These are phyloP conservation scores for Plutomurus gul DNA, from an alignment of 1,140 invertebrate genomes.

Conservation along the genomic window DNA sequence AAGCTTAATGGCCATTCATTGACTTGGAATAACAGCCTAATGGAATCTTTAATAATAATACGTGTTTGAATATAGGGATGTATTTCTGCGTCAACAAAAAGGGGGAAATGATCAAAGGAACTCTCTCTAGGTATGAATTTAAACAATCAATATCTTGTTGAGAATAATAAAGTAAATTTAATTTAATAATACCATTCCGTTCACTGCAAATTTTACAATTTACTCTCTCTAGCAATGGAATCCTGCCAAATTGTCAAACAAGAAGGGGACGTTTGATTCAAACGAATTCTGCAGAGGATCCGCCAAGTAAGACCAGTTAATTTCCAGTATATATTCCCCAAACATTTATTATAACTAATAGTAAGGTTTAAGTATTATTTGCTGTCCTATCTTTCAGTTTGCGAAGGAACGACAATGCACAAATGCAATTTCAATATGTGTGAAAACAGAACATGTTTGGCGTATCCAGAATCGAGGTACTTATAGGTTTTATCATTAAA, in stretches of 20 bases:
- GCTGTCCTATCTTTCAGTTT: slow-evolving; percentile 55
- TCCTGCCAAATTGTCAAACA: slow-evolving; percentile 73
- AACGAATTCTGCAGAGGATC: slow-evolving; percentile 45
- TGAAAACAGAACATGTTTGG: slow-evolving; percentile 57
- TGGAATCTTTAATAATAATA: background rate
- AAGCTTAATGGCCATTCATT: too few species aligned
- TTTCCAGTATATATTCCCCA: background rate
- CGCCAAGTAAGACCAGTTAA: slow-evolving; percentile 36
- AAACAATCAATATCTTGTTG: too few species aligned
- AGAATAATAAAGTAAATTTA: too few species aligned
- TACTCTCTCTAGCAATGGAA: slow-evolving; percentile 61
- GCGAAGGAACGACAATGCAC: slow-evolving; percentile 57
- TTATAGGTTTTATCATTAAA: background rate
- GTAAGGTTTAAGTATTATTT: background rate
- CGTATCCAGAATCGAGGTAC: slow-evolving; percentile 57
- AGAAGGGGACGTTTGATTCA: slow-evolving; percentile 57
- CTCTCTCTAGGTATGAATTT: too few species aligned
- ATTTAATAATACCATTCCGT: too few species aligned
- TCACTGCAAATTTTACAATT: too few species aligned
- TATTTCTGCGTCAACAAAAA: slow-evolving; percentile 83
- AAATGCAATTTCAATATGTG: slow-evolving; percentile 58
- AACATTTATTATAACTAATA: background rate
- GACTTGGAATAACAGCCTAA: too few species aligned
- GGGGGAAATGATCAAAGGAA: slow-evolving; percentile 78
- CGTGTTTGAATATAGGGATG: slow-evolving; percentile 59